Percentiles rank a stretch among this genome's conserved stretches.
Evolutionary conservation across 2,113 vertebrate genomes (phyloP).

Genomic region (Alexandromys fortis): DNA sequence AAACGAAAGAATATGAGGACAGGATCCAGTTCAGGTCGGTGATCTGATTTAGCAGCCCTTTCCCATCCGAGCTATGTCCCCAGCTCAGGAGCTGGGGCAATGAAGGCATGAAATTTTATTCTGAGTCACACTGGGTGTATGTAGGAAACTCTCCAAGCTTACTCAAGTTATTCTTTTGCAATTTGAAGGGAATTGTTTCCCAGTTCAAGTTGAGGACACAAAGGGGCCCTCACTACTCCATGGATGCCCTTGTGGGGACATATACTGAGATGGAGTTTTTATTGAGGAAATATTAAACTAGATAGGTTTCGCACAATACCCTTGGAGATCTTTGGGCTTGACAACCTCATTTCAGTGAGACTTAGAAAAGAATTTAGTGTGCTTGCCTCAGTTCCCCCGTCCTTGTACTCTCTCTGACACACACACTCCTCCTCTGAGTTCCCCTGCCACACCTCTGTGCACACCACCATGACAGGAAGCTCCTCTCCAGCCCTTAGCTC

Average conservation of each 20-base stretch:
- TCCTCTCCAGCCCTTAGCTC: neutral
- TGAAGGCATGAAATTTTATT: neutral
- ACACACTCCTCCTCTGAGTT: neutral
- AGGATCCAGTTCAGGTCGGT: neutral
- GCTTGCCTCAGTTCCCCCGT: no score
- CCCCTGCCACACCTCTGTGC: no score
- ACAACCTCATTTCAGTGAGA: neutral
- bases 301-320: neutral
- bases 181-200: neutral
- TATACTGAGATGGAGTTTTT: conserved; percentile 39
- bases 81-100: neutral
- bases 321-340: neutral
- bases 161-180: neutral
- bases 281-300: conserved; percentile 48
- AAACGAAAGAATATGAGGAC: no score
- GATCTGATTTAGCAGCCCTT: neutral
- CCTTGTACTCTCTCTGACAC: no score
- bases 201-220: neutral
- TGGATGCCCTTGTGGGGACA: conserved; percentile 51
- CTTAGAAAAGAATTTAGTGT: neutral
- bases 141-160: neutral
- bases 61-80: neutral
- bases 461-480: neutral
- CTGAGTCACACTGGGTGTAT: neutral
- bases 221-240: neutral